Conservation (phyloP, 2,888 invertebrate genomes). For the Mesochorus sp. region DNA sequence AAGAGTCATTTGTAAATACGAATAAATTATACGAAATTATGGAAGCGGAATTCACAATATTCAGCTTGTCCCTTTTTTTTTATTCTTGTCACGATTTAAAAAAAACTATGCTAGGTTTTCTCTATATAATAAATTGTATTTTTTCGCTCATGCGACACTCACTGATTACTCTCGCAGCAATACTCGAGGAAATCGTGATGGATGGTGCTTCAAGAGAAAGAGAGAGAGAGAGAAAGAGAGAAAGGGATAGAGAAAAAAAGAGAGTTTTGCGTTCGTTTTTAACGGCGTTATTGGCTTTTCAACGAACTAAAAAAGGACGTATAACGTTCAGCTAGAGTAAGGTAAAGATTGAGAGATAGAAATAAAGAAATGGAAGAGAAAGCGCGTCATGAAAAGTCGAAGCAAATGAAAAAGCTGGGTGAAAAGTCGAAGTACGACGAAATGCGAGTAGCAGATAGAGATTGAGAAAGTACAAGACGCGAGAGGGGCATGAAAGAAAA, state of each 20-base stretch:
- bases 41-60: no score
- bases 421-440: conserved; percentile 25
- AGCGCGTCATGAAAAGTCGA: conserved; percentile 16
- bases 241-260: background rate
- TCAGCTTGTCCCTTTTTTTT: background rate
- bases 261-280: conserved; percentile 26
- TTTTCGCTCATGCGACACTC: conserved; percentile 3
- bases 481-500: background rate
- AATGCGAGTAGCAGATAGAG: background rate
- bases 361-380: background rate
- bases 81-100: background rate
- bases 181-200: conserved; percentile 53
- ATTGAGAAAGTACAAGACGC: background rate
- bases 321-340: no score
- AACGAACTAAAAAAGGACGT: conserved; percentile 28
- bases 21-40: no score
- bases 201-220: conserved; percentile 30
- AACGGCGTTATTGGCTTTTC: conserved; percentile 57
- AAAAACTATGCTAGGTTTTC: background rate
- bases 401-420: conserved; percentile 1
- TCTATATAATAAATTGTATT: conserved; percentile 21
- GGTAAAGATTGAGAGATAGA: conserved; percentile 16
- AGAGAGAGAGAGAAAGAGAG: conserved; percentile 15
- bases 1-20: no score
- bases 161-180: conserved; percentile 21